Conservation (phyloP, 2,113 vertebrate species). For the Bubo bubo region DNA sequence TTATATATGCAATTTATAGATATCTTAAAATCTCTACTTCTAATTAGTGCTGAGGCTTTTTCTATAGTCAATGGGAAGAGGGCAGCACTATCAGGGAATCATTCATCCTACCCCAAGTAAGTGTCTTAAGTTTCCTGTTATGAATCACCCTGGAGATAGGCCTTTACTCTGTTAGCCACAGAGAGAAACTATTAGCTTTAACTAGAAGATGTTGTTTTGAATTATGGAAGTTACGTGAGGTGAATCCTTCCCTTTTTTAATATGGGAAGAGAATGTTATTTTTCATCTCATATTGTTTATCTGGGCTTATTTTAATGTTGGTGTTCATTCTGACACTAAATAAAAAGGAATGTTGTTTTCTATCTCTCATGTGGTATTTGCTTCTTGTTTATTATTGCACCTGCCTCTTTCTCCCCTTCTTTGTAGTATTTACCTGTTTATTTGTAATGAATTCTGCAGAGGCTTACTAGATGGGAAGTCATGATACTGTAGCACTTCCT, state of each 20-base stretch:
- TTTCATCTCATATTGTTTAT: not conserved
- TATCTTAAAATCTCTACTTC: not conserved
- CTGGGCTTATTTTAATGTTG: not conserved
- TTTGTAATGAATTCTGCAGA: not conserved
- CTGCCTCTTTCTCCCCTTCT: not conserved
- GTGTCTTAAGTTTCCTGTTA: not conserved
- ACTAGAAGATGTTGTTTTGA: not conserved
- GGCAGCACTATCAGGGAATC: not conserved
- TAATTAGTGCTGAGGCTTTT: not conserved
- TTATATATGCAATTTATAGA: not conserved
- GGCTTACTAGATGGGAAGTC: not conserved
- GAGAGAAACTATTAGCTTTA: not conserved
- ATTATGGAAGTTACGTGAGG: fast-evolving
- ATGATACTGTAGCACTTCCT: not conserved
- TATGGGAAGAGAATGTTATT: not conserved
- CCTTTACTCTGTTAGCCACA: not conserved
- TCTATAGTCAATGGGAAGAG: not conserved
- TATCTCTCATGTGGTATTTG: not conserved
- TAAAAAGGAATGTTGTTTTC: not conserved
- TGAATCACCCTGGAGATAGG: not conserved
- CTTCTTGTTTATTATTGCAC: not conserved
- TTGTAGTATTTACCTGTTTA: not conserved
- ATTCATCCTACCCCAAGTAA: not conserved
- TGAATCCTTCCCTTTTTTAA: not conserved
- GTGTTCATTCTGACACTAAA: not conserved